Conservation (phyloP, 2,888 invertebrate species). For the Cyclophora punctaria region DNA sequence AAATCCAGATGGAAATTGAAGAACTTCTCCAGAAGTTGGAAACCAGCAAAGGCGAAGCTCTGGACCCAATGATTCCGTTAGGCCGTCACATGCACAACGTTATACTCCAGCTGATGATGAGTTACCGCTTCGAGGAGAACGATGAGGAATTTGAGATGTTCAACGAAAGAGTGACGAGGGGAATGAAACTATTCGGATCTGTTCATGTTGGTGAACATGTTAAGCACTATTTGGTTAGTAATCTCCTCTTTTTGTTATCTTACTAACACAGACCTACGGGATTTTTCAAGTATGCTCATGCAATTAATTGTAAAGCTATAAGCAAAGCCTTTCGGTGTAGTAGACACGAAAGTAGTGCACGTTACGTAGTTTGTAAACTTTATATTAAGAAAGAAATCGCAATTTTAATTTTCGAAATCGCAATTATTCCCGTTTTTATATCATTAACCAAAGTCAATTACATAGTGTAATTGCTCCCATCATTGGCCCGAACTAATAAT, state of each 20-base stretch:
- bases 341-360: too few relatives aligned
- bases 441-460: too few relatives aligned
- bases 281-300: slow-evolving; percentile 1
- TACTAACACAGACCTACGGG: not conserved
- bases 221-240: slow-evolving; percentile 75
- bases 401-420: too few relatives aligned
- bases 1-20: slow-evolving; percentile 79
- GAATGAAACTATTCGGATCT: slow-evolving; percentile 85
- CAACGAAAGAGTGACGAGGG: slow-evolving; percentile 85
- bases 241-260: not conserved
- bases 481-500: too few relatives aligned
- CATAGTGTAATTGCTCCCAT: too few relatives aligned
- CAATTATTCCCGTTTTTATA: too few relatives aligned
- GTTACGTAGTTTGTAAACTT: too few relatives aligned
- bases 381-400: too few relatives aligned
- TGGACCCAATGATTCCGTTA: slow-evolving; percentile 79
- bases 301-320: too few relatives aligned
- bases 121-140: slow-evolving; percentile 82
- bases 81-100: slow-evolving; percentile 88
- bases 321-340: too few relatives aligned
- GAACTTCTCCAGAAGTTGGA: slow-evolving; percentile 68
- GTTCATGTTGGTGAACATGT: slow-evolving; percentile 84
- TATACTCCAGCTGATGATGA: slow-evolving; percentile 89
- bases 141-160: slow-evolving; percentile 82
- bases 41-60: slow-evolving; percentile 41